Conservation (phyloP, 2,888 invertebrate species). For the Pandemis corylana region DNA sequence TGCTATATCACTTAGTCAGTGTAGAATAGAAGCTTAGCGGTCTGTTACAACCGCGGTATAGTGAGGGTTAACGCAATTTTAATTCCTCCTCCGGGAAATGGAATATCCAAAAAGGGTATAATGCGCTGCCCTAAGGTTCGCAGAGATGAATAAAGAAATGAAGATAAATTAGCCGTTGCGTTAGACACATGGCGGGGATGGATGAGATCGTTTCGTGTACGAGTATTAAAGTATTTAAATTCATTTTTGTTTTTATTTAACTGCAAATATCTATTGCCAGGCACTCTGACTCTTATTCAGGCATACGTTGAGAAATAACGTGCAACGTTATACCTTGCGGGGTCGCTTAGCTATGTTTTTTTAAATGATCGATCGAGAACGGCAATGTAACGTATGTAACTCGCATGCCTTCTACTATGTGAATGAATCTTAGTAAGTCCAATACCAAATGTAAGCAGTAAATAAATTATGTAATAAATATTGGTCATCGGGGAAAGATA, state of each 20-base stretch:
- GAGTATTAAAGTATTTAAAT: background rate
- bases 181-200: slow-evolving; percentile 18
- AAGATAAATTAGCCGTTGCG: slow-evolving; percentile 37
- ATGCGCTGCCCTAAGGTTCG: slow-evolving; percentile 35
- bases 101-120: slow-evolving; percentile 29
- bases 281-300: no score
- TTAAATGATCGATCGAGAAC: no score
- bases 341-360: no score
- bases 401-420: no score
- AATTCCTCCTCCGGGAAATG: slow-evolving; percentile 30
- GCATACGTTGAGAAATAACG: no score
- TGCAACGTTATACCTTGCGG: no score
- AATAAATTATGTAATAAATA: no score
- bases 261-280: background rate
- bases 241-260: background rate
- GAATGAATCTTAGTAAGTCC: no score
- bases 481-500: no score
- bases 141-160: slow-evolving; percentile 41
- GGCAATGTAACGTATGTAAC: no score
- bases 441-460: no score
- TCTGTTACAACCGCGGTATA: slow-evolving; percentile 10
- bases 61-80: slow-evolving; percentile 35
- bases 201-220: background rate
- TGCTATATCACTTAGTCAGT: background rate
- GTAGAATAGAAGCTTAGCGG: background rate